Percentiles rank a stretch among this genome's conserved stretches.
Evolutionary conservation across 2,113 vertebrate species (phyloP).

Genomic region (Antigone vipio): DNA sequence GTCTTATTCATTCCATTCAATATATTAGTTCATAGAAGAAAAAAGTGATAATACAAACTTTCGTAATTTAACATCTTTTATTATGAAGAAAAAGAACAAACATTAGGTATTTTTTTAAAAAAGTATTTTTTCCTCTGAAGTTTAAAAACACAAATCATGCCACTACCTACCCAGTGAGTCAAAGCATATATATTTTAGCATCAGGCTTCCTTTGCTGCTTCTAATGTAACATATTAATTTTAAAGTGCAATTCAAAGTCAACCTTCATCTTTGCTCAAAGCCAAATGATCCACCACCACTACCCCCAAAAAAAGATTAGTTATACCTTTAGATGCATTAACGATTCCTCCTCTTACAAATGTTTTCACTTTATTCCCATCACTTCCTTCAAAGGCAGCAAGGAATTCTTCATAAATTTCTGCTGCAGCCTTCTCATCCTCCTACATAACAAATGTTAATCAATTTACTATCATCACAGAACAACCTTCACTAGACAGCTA

Average conservation of each 20-base stretch:
- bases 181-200: background rate
- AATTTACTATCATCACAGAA: slow-evolving; percentile 40
- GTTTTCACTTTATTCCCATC: slow-evolving; percentile 95
- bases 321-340: slow-evolving; percentile 95
- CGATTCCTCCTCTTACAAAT: slow-evolving; percentile 95
- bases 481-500: background rate
- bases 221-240: background rate
- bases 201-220: background rate
- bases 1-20: background rate
- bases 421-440: slow-evolving; percentile 98
- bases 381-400: slow-evolving; percentile 96
- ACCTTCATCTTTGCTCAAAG: background rate
- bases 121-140: background rate
- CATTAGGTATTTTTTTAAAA: background rate
- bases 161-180: background rate
- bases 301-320: background rate
- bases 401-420: slow-evolving; percentile 99
- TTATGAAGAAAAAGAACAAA: background rate
- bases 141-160: background rate
- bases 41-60: background rate
- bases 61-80: background rate
- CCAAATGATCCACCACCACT: background rate
- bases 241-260: background rate
- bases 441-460: slow-evolving; percentile 70
- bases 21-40: background rate